These are phyloP conservation scores for Pristionchus exspectatus DNA, from an alignment of 2,888 invertebrate species.

Conservation along the genomic window DNA sequence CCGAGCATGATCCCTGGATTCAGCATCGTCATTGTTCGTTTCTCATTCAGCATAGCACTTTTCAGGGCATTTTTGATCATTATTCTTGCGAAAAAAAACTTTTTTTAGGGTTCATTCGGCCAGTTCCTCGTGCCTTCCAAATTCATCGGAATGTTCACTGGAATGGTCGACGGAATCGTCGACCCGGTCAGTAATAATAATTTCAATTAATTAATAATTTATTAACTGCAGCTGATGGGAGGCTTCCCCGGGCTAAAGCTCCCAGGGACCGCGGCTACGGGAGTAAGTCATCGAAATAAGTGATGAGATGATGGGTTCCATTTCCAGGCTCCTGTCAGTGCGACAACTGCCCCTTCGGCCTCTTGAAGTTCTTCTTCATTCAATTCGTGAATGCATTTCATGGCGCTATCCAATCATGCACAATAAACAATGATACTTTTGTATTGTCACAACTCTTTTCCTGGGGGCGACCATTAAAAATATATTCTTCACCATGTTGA, in stretches of 20 bases:
- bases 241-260: neutral
- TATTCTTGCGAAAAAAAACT: neutral
- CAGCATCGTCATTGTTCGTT: neutral
- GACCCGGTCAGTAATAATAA: neutral
- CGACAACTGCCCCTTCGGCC: neutral
- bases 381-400: neutral
- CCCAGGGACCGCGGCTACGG: neutral
- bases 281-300: neutral
- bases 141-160: neutral
- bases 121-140: neutral
- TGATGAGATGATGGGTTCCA: neutral
- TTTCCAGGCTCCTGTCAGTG: neutral
- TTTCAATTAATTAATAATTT: too few relatives aligned
- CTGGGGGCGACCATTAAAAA: too few relatives aligned
- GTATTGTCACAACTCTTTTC: neutral
- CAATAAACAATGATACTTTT: neutral
- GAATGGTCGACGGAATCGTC: neutral
- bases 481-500: too few relatives aligned
- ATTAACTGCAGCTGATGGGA: neutral
- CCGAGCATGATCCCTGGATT: neutral
- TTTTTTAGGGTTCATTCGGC: neutral
- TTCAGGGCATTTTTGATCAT: neutral
- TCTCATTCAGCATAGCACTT: neutral
- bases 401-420: neutral
- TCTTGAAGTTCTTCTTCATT: neutral